Base-by-base conservation (phyloP, 1,140 invertebrate genomes). In the Lucilia sericata region DNA sequence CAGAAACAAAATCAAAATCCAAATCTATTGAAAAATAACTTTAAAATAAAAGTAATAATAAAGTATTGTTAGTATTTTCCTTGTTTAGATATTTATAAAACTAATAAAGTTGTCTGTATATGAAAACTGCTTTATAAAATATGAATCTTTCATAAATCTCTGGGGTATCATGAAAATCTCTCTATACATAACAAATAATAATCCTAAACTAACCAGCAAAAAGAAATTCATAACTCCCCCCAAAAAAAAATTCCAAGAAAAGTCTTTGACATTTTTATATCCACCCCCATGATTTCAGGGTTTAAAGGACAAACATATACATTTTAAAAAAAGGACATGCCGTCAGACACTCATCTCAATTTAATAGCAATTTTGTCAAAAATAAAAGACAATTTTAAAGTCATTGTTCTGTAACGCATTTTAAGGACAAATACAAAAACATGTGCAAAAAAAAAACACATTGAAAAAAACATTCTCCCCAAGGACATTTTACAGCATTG, bases 401-500 rank as follows among this genome's bases (percentile, higher is more conserved):
- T 85, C 60, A 85, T 76, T 70, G 60, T 19, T 74, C 82, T 65
- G 14, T 19, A 36, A 51, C 5, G 42, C 8, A 74, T 13, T 10
- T 17, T 17, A 17, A 14, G 47, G 12, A 51, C n/a, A 76, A 82
- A 30, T 30, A 30, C 7, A 25, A 25, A 74, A 10, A 21, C 65
- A 21, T 19, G 7, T 25, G 65, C n/a, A 70, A 70, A 70, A 25
- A 60, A 60, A 60, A 60, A 25, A 10, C 3, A n/a, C n/a, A n/a
- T 3, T 30, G 5, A 21, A 70, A 70, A 42, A 42, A 70, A 70
- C 13, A 34, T 47, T 42, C 65, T 82, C 89, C 89, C 89, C 86
- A 88, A 89, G 89, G 89, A 89, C 89, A 88, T 90, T 89, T 90
- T 90, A 90, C 87, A 90, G 89, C 90, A 91, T 91, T 91, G 89